A percentile compares a stretch with the other conserved stretches of the same genome.
Evolutionary conservation across 2,888 invertebrate genomes (phyloP).

Genomic region (Belgica antarctica): DNA sequence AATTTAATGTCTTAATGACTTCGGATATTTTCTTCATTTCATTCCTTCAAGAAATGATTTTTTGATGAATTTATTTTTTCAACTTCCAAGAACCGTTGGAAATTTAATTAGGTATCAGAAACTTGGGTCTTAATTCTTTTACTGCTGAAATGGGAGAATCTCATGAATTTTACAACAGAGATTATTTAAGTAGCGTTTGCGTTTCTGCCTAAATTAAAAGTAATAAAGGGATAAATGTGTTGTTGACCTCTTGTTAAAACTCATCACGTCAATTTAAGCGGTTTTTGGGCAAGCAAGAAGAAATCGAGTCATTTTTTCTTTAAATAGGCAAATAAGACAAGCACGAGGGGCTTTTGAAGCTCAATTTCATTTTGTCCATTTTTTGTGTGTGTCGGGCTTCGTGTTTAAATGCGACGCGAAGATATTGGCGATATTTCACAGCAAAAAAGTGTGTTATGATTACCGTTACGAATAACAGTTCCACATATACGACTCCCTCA

Average conservation of each 20-base stretch:
- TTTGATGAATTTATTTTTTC: too few species aligned
- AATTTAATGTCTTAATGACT: too few species aligned
- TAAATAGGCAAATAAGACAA: too few species aligned
- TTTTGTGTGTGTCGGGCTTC: neutral
- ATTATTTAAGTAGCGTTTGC: too few species aligned
- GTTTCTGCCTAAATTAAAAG: neutral
- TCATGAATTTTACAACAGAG: neutral
- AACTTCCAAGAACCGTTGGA: neutral
- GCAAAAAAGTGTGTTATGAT: constrained; percentile 5
- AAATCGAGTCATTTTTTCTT: neutral
- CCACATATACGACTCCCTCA: constrained; percentile 29
- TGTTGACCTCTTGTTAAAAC: neutral
- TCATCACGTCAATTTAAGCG: neutral
- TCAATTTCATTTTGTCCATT: neutral
- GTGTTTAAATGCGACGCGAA: too few species aligned
- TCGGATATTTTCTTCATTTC: too few species aligned
- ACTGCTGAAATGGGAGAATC: neutral
- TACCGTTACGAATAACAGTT: neutral
- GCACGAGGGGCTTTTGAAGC: neutral
- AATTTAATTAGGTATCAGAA: neutral
- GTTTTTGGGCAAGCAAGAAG: neutral
- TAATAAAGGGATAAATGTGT: too few species aligned
- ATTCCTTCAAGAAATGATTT: too few species aligned
- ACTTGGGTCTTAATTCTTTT: neutral
- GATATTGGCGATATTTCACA: constrained; percentile 11